Evolutionary conservation across 2,888 invertebrate genomes (phyloP), one percentile per base, ranked within the genome.

Genomic region (Hirtodrosophila trivittata): DNA sequence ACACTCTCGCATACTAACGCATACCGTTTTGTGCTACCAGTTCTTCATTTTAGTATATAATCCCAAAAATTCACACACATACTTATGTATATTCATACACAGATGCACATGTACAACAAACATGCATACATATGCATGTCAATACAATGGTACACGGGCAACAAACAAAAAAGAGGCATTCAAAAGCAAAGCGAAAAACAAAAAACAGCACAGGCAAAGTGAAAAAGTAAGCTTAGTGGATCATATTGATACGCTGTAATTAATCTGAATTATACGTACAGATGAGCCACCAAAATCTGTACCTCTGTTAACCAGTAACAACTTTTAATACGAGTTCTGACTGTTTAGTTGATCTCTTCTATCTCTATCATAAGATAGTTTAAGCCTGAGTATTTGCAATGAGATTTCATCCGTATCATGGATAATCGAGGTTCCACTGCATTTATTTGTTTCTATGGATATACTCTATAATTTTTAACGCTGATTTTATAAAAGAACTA

Each of bases 71-170:
- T 13, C 12, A 35, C 32, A 64, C 49, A 30, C 49, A 26, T 16
- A 41, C 12, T 9, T 28, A 28, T 28, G 5, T 28, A 7, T 5
- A 28, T 12, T 3, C 12, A 16, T 25, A 32, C 1, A 30, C 16
- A 50, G 16, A 43, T 46, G 47, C 32, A 26, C 14, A 9, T 25
- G 9, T 38, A 47, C 28, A 13, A 4, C 32, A 42, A 28, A 57
- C 30, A 42, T 32, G 38, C 28, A 45, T 13, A 51, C 41, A 51
- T 45, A 26, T 66, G 51, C 47, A 47, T 14, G 21, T 21, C 30
- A 54, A 66, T 32, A 63, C 70, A 73, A 70, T 68, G 59, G 62
- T 43, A 58, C 18, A 75, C 65, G 76, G 72, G 57, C 52, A 58
- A 50, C 30, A 38, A 60, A 60, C 18, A 51, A 75, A 55, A 78